phyloP scores from a whole-genome alignment of 2,113 vertebrate genomes.

The Athene cunicularia region DNA sequence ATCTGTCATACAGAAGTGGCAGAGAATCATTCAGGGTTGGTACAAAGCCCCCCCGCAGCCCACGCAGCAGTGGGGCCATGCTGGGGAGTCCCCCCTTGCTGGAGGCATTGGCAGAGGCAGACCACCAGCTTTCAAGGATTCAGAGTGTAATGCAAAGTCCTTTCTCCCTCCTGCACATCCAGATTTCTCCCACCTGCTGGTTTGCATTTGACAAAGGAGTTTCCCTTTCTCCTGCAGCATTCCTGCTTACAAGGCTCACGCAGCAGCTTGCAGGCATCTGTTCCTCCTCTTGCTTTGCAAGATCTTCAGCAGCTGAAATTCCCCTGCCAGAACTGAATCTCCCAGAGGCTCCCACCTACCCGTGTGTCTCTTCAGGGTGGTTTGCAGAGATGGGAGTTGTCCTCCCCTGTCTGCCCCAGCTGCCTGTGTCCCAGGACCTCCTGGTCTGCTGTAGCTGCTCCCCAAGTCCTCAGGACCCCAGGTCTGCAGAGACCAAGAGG shows the following conservation, averaged over 20 bases:
- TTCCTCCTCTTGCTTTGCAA: background rate
- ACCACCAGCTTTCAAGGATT: background rate
- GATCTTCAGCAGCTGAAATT: background rate
- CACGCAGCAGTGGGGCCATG: fast-evolving
- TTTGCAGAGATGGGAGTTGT: background rate
- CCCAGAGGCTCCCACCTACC: background rate
- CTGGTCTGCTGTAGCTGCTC: background rate
- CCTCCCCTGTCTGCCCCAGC: too few relatives aligned
- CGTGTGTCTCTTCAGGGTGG: background rate
- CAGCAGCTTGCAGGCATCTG: slow-evolving; percentile 21
- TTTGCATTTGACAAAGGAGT: slow-evolving; percentile 15
- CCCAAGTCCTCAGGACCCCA: background rate
- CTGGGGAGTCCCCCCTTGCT: background rate
- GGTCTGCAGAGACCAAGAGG: background rate
- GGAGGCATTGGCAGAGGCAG: background rate
- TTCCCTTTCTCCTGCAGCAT: background rate
- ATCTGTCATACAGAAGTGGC: background rate
- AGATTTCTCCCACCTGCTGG: slow-evolving; percentile 31
- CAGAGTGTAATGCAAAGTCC: background rate
- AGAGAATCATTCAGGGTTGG: background rate
- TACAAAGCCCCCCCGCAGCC: background rate
- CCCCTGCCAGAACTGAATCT: background rate
- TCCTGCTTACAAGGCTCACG: background rate
- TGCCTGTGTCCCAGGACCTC: background rate
- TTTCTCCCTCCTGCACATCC: background rate